These are phyloP conservation scores for Trinectes maculatus DNA, from an alignment of 2,113 vertebrate genomes.

Conservation along the genomic window DNA sequence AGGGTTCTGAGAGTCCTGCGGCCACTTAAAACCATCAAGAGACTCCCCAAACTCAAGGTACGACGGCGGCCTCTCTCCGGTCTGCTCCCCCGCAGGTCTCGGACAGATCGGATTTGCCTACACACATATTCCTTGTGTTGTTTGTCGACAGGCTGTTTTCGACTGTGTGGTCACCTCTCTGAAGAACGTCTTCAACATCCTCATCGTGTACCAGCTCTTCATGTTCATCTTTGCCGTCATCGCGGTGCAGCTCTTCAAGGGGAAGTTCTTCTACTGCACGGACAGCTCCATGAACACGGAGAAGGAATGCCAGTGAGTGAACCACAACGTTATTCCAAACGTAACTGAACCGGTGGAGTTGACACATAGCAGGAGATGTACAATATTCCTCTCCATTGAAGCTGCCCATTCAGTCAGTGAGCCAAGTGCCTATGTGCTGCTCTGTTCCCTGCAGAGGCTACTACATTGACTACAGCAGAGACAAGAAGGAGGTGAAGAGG, in stretches of 20 bases:
- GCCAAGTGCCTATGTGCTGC: constrained; percentile 17
- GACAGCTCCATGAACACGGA: constrained; percentile 96
- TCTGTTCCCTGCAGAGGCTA: constrained; percentile 86
- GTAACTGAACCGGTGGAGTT: background rate
- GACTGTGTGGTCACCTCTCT: constrained; percentile 98
- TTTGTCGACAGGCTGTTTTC: constrained; percentile 79
- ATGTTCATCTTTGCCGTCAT: constrained; percentile 99
- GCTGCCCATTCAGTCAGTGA: constrained; percentile 23
- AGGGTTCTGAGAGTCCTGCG: constrained; percentile 93
- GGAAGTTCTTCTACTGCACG: constrained; percentile 98
- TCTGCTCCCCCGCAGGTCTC: background rate
- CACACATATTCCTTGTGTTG: background rate
- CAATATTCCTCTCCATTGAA: constrained; percentile 14
- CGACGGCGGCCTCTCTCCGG: background rate
- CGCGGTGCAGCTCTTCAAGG: constrained; percentile 98
- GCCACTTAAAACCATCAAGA: constrained; percentile 99
- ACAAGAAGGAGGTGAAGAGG: constrained; percentile 96
- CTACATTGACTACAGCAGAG: constrained; percentile 94
- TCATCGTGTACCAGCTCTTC: constrained; percentile 99
- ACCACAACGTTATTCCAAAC: background rate
- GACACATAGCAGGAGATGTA: background rate
- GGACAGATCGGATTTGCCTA: background rate
- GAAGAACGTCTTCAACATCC: constrained; percentile 99
- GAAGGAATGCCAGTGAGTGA: constrained; percentile 95
- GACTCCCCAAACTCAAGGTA: constrained; percentile 98